Conservation (phyloP, 92 coral and sea anemone species). For the Micromussa lordhowensis region DNA sequence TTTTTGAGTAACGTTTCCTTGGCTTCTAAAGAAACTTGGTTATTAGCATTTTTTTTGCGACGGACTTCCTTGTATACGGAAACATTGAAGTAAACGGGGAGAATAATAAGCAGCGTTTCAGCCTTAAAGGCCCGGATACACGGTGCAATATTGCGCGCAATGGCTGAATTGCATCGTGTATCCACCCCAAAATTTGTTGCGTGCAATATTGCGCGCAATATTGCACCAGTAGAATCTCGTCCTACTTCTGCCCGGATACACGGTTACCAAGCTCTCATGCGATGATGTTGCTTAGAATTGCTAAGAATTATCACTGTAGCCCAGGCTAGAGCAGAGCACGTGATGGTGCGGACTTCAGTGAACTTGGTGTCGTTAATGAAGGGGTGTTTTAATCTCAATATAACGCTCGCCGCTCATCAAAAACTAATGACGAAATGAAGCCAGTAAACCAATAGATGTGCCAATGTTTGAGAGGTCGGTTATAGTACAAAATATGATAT, state of each 20-base stretch:
- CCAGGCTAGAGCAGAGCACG: not conserved
- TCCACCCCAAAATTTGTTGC: no score
- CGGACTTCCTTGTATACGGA: slow-evolving; percentile 1
- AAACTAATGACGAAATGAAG: not conserved
- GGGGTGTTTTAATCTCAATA: not conserved
- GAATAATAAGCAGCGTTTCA: not conserved
- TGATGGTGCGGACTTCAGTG: not conserved
- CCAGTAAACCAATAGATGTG: not conserved
- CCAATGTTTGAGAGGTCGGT: not conserved
- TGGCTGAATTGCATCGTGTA: no score
- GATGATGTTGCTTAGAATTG: no score
- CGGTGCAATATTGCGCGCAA: no score
- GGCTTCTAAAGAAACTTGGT: not conserved
- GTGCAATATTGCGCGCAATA: no score
- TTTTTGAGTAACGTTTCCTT: not conserved
- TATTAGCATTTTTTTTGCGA: not conserved
- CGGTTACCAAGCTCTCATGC: no score
- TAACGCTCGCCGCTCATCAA: not conserved
- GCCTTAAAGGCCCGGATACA: no score
- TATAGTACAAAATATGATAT: not conserved
- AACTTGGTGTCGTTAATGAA: not conserved
- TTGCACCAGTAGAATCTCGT: no score
- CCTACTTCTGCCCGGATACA: no score
- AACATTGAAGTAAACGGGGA: not conserved
- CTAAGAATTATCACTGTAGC: not conserved